phyloP scores from a whole-genome alignment of 2,113 vertebrate genomes.

The Callipepla squamata region DNA sequence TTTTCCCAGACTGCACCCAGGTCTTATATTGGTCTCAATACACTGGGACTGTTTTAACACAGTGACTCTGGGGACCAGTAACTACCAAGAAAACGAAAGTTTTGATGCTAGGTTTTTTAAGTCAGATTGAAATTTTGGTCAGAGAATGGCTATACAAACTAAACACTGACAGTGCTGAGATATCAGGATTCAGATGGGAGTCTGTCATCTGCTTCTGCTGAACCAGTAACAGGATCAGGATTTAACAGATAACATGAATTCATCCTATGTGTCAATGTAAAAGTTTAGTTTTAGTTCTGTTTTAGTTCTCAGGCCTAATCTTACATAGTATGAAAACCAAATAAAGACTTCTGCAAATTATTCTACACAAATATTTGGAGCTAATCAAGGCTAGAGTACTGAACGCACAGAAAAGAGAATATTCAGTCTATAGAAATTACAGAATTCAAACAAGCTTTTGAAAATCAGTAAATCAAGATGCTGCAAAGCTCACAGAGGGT shows the following conservation, averaged over 20 bases:
- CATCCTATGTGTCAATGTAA: not conserved
- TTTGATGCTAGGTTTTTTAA: not conserved
- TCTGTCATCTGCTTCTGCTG: not conserved
- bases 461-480: not conserved
- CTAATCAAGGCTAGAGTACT: not conserved
- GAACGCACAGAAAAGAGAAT: not conserved
- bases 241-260: not conserved
- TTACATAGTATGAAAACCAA: not conserved
- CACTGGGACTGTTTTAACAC: not conserved
- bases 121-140: not conserved
- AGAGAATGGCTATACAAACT: not conserved
- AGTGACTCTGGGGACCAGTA: not conserved
- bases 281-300: not conserved
- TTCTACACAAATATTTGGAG: not conserved
- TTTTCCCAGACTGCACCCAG: not conserved
- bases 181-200: not conserved
- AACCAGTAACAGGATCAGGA: not conserved
- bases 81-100: not conserved
- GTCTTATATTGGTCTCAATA: not conserved
- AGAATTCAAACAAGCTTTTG: not conserved
- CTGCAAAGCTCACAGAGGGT: slow-evolving; percentile 83
- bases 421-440: not conserved
- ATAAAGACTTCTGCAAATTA: not conserved
- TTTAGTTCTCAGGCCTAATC: not conserved
- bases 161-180: not conserved